Conservation (phyloP, 2,113 vertebrate genomes). For the Sceloporus undulatus region DNA sequence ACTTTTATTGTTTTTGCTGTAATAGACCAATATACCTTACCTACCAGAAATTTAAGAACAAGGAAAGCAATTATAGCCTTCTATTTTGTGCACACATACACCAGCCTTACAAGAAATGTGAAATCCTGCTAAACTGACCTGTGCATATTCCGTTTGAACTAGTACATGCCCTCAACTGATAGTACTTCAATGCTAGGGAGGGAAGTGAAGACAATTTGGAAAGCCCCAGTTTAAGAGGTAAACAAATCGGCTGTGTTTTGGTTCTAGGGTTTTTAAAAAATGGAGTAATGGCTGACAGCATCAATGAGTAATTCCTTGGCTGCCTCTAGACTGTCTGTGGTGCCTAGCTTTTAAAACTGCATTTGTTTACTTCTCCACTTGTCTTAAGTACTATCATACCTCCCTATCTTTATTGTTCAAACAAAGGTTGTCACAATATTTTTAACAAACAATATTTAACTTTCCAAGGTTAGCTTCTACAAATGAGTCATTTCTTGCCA, state of each 20-base stretch:
- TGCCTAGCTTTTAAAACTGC: background rate
- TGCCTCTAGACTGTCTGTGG: background rate
- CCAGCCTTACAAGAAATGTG: too few relatives aligned
- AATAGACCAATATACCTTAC: too few relatives aligned
- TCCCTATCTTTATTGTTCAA: background rate
- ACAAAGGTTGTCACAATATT: background rate
- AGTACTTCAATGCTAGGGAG: background rate
- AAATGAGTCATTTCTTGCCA: background rate
- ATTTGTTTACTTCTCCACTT: background rate
- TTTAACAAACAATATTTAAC: background rate
- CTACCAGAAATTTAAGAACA: too few relatives aligned
- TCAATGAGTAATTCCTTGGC: background rate
- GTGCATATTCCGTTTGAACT: too few relatives aligned
- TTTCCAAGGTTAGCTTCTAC: slow-evolving; percentile 3
- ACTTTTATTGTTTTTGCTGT: too few relatives aligned
- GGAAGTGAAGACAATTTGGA: background rate
- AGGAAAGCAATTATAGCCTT: too few relatives aligned
- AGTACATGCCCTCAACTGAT: background rate
- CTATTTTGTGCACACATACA: too few relatives aligned
- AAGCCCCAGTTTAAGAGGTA: background rate
- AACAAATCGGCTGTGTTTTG: background rate
- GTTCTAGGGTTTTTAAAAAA: background rate
- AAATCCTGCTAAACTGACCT: too few relatives aligned
- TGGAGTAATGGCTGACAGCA: background rate
- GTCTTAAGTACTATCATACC: background rate